These are phyloP conservation scores for Acropora tenuis DNA, from an alignment of 64 coral and sea anemone genomes.

Conservation along the genomic window DNA sequence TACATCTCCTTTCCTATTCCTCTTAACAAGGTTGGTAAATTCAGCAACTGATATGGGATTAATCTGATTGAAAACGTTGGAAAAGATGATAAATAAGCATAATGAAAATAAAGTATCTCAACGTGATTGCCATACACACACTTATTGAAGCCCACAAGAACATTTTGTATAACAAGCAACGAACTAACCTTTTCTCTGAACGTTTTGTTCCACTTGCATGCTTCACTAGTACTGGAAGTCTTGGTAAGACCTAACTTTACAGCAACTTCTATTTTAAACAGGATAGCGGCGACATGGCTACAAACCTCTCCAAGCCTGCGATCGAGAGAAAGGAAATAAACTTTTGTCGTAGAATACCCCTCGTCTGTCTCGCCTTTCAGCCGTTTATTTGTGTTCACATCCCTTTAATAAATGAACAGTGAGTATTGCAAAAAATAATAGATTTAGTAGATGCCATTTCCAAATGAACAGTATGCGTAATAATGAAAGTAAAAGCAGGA, in stretches of 20 bases:
- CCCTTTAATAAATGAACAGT: no score
- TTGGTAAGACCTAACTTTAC: conserved; percentile 36
- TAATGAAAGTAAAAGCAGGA: no score
- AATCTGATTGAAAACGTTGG: conserved; percentile 12
- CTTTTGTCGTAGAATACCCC: no score
- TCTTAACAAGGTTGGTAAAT: conserved; percentile 32
- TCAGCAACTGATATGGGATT: conserved; percentile 44
- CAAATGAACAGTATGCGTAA: no score
- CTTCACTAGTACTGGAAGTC: conserved; percentile 48
- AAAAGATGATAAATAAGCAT: background rate
- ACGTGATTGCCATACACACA: background rate
- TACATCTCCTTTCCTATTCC: conserved; percentile 45
- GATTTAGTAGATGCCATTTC: no score
- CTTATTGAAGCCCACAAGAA: background rate
- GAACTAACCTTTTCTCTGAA: conserved; percentile 37
- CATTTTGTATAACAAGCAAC: conserved; percentile 17
- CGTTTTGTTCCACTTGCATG: conserved; percentile 42
- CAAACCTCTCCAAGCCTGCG: conserved; percentile 12
- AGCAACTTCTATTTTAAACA: conserved; percentile 47
- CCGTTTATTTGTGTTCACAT: no score
- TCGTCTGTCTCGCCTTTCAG: no score
- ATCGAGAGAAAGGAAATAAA: no score
- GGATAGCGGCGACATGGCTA: conserved; percentile 44
- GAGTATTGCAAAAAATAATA: no score
- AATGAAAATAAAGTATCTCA: background rate